phyloP scores from a whole-genome alignment of 2,797 vertebrate species.

The Muraenolepis orangiensis region DNA sequence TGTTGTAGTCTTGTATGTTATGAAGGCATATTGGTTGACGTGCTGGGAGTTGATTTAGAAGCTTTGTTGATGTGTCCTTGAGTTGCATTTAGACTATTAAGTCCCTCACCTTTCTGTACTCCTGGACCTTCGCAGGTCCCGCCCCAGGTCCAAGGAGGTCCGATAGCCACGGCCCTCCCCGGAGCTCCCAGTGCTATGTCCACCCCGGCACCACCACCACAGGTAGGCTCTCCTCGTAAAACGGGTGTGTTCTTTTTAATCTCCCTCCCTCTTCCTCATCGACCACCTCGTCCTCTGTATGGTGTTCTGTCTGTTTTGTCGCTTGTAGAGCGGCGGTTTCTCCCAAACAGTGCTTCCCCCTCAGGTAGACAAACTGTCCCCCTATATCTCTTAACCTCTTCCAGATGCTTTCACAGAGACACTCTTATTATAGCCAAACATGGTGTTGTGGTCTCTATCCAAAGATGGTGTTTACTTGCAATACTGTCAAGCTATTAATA shows the following conservation, averaged over 20 bases:
- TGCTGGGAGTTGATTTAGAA: background rate
- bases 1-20: background rate
- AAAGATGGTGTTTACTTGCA: background rate
- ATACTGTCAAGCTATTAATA: background rate
- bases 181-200: conserved; percentile 68
- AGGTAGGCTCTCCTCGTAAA: conserved; percentile 74
- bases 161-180: conserved; percentile 62
- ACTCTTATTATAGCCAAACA: background rate
- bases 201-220: conserved; percentile 67
- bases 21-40: background rate
- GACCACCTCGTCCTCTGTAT: conserved; percentile 57
- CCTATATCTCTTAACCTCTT: conserved; percentile 48
- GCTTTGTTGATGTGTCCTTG: background rate
- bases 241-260: conserved; percentile 27
- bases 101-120: background rate
- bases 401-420: conserved; percentile 20
- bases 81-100: background rate
- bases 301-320: conserved; percentile 69
- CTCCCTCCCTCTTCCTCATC: conserved; percentile 32
- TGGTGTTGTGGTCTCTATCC: background rate
- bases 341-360: conserved; percentile 71
- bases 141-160: conserved; percentile 73
- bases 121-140: conserved; percentile 37
- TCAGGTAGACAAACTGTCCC: conserved; percentile 72
- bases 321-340: conserved; percentile 76